Base-by-base conservation (phyloP, 2,797 vertebrate species). In the Centroberyx gerrardi region DNA sequence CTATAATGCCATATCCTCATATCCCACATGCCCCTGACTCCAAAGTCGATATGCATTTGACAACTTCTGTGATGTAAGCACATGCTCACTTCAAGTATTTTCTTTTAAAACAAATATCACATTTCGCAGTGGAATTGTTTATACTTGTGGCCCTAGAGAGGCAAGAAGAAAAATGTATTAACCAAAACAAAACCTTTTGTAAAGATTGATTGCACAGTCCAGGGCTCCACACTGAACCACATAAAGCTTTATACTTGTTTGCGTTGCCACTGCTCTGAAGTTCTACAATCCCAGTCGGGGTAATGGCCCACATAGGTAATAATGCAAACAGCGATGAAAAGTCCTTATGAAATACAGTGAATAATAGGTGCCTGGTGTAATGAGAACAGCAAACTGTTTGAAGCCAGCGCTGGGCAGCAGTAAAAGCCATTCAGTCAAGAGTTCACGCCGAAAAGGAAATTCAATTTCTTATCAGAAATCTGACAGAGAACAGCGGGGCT, bases 261-360 rank as follows among this genome's bases (percentile, higher is more conserved):
- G 74, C 74, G 83, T 85, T 83, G 83, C 52, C 0, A 31, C 56
- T 1, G 6, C 63, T 64, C 66, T 66, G 68, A 81, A 76, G 81
- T 63, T 87, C 28, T 69, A 38, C 75, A 79, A 42, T 76, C 66
- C 56, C 74, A 65, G 63, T 78, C 81, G 76, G 81, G 61, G 68
- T 84, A 90, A 87, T 86, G 76, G 80, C 73, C 87, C 81, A 83
- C 71, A 86, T 68, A 79, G 64, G 79, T 86, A 82, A 84, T 86
- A 86, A 87, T 74, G 73, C 76, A 80, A 84, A 74, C 53, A 71
- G 60, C 71, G 81, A 17, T 70, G 62, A 65, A 78, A 81, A 79
- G 78, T 78, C 73, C 74, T 80, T 78, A 88, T 76, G 36, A 62
- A 74, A 48, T 56, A 76, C 73, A 80, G 42, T 87, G 71, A 87